A percentile compares a stretch with the other conserved stretches of the same genome.
Conservation (phyloP, 2,113 vertebrate genomes). For the Zosterops hypoxanthus region DNA sequence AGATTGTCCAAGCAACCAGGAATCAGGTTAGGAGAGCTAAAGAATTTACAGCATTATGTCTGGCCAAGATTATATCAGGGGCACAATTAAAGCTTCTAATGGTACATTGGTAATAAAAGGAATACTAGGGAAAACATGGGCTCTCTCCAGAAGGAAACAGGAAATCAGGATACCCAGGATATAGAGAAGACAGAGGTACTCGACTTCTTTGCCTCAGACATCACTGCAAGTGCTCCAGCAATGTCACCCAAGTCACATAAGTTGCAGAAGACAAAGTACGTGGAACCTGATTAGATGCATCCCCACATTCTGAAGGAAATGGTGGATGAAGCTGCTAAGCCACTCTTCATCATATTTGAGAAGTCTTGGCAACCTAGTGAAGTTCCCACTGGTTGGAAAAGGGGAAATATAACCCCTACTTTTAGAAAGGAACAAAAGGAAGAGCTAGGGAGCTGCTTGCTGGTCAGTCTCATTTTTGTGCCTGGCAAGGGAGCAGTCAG, state of each 20-base stretch:
- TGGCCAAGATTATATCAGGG: neutral
- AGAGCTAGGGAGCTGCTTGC: neutral
- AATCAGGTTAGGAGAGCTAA: neutral
- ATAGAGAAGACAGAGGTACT: neutral
- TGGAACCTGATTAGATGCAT: neutral
- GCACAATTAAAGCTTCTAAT: neutral
- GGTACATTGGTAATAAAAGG: neutral
- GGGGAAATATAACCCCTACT: neutral
- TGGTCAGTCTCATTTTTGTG: neutral
- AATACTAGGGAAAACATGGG: neutral
- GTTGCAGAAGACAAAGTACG: neutral
- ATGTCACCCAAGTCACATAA: neutral
- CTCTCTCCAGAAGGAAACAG: neutral
- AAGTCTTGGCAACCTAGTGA: neutral
- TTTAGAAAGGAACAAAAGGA: neutral
- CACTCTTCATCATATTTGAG: neutral
- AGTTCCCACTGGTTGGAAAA: neutral
- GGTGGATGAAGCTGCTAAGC: neutral
- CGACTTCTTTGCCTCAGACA: neutral
- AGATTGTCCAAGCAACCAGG: neutral
- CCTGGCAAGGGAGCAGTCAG: accelerated
- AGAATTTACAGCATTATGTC: neutral
- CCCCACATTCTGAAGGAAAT: neutral
- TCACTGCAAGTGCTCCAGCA: neutral
- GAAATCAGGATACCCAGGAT: neutral